Evolutionary conservation across 2,888 invertebrate species (phyloP), one percentile per base, ranked within the genome.

Genomic region (Drosophila niveifrons): DNA sequence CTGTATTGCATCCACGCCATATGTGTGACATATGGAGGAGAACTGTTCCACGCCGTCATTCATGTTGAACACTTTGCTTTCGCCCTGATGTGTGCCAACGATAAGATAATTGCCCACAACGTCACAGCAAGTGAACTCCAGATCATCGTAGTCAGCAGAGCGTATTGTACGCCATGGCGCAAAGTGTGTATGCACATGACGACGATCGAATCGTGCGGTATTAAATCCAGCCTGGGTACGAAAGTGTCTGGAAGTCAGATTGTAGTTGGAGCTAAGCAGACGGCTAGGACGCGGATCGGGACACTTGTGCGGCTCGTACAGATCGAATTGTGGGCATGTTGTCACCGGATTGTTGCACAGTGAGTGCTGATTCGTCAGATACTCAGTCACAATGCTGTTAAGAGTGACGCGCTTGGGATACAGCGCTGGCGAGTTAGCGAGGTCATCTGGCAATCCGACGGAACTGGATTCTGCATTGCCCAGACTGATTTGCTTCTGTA

Each of bases 341-440:
- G 97, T 97, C 93, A 99, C 98, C 0, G 99, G 99, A 93, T 99
- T 98, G 93, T 97, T 97, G 93, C 99, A 99, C 7, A 98, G 93
- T n/a, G 98, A 96, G 93, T 99, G 99, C 92, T 99, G 99, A 93
- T 98, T 98, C 83, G 98, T 96, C 57, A 99, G 94, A 93, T 99
- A 99, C 92, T 99, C 98, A 0, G 97, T 98, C 75, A 99, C 97
- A 89, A 99, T 98, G 46, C 96, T 96, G 92, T 98, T 97, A 23
- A 99, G 93, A 0, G 96, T 96, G 61, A 97, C 95, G 7, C 91
- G 90, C 67, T 90, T 90, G 96, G 95, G 46, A 86, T 90, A 55
- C 13, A 80, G 23, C 7, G 71, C 48, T 55, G 77, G 64, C 39
- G 81, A 80, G 6, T 46, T 53, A 10, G 41, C 13, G 10, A 67